Evolutionary conservation across 1,140 invertebrate genomes (phyloP).

Genomic region (Drosophila murphyi): DNA sequence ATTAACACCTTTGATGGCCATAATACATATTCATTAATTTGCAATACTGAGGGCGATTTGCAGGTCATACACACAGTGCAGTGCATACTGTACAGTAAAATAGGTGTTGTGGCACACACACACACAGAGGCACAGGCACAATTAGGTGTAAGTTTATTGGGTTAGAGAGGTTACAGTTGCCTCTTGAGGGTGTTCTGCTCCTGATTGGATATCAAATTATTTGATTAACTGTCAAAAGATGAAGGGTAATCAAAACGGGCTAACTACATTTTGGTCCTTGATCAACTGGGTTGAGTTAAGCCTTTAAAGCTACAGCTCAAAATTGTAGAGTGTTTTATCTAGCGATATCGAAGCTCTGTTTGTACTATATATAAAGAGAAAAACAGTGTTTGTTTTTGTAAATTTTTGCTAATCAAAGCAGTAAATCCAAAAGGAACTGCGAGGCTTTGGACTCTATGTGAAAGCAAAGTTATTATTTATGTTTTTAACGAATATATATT

Average conservation of each 20-base stretch:
- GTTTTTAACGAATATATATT: too few relatives aligned
- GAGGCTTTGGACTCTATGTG: too few relatives aligned
- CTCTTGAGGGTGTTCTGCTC: conserved; percentile 1
- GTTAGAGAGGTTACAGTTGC: not conserved
- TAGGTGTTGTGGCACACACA: conserved; percentile 3
- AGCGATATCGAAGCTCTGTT: too few relatives aligned
- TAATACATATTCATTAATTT: conserved; percentile 82
- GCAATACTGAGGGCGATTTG: conserved; percentile 42
- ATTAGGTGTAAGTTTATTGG: not conserved
- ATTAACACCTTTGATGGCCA: conserved; percentile 80
- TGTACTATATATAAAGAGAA: too few relatives aligned
- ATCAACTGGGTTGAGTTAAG: not conserved
- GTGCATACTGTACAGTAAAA: not conserved
- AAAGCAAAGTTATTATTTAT: too few relatives aligned
- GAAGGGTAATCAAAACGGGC: not conserved
- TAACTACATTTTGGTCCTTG: too few relatives aligned
- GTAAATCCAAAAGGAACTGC: too few relatives aligned
- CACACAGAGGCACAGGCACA: too few relatives aligned
- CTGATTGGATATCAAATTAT: conserved; percentile 20
- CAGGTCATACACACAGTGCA: conserved; percentile 16
- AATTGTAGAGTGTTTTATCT: too few relatives aligned
- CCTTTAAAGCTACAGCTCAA: not conserved
- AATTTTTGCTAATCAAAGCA: too few relatives aligned
- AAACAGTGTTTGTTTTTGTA: too few relatives aligned
- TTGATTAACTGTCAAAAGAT: conserved; percentile 24